Percentiles rank a stretch among this genome's conserved stretches.
phyloP scores from a whole-genome alignment of 1,140 invertebrate genomes.

The Cylas formicarius region DNA sequence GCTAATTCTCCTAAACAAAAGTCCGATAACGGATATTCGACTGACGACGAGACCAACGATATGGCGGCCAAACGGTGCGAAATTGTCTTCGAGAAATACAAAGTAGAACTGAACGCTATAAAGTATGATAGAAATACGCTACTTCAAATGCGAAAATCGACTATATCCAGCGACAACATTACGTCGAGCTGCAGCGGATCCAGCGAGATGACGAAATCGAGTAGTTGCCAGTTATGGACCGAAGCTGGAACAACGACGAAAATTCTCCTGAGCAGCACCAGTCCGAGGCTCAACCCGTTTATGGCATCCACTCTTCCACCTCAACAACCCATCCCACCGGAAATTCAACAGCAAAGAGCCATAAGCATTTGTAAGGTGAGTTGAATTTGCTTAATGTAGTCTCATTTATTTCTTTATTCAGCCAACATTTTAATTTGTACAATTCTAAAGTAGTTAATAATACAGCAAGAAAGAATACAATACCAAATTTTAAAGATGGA shows the following conservation, averaged over 20 bases:
- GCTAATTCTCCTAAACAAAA: conserved; percentile 15
- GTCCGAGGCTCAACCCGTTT: conserved; percentile 42
- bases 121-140: conserved; percentile 46
- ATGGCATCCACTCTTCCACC: conserved; percentile 47
- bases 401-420: no score
- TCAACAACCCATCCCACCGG: conserved; percentile 55
- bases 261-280: conserved; percentile 20
- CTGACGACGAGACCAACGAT: conserved; percentile 40
- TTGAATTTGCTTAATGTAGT: background rate
- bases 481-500: no score
- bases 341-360: conserved; percentile 67
- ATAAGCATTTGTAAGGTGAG: conserved; percentile 71
- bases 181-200: conserved; percentile 21
- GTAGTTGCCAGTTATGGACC: conserved; percentile 18
- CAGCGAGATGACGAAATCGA: conserved; percentile 23
- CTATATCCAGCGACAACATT: conserved; percentile 35
- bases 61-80: conserved; percentile 37
- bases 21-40: conserved; percentile 25
- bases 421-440: no score
- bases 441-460: no score
- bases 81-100: conserved; percentile 39
- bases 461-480: no score
- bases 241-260: conserved; percentile 19
- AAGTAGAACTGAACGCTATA: conserved; percentile 43
- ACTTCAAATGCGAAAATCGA: conserved; percentile 44